Percentiles rank a stretch among this genome's conserved stretches.
Conservation (phyloP, 64 coral and sea anemone genomes). For the Hydrozoanthus tunicans region DNA sequence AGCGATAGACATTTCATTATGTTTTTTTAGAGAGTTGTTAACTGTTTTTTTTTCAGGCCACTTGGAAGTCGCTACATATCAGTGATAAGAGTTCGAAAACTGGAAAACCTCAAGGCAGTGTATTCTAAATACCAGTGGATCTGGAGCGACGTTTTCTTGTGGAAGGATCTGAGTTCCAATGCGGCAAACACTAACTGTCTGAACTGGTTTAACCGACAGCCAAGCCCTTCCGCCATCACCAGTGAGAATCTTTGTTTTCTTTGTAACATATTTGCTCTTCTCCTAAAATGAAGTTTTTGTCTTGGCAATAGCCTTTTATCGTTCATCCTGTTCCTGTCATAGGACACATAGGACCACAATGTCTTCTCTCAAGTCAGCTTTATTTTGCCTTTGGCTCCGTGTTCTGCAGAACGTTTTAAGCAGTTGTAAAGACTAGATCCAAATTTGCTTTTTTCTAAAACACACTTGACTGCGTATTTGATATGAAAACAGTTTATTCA, state of each 20-base stretch:
- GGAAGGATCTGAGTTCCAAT: background rate
- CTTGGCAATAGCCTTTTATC: too few species aligned
- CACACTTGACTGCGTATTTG: too few species aligned
- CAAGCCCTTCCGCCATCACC: background rate
- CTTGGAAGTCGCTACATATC: conserved; percentile 12
- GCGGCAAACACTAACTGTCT: background rate
- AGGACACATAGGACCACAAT: too few species aligned
- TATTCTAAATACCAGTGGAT: conserved; percentile 21
- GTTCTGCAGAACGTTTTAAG: too few species aligned
- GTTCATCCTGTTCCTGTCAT: too few species aligned
- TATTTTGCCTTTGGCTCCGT: too few species aligned
- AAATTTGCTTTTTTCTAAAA: too few species aligned
- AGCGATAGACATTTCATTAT: too few species aligned
- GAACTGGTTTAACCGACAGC: conserved; percentile 7
- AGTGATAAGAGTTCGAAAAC: conserved; percentile 11
- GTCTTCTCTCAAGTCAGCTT: too few species aligned
- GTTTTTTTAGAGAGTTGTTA: too few species aligned
- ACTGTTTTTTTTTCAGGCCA: background rate
- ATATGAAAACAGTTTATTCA: too few species aligned
- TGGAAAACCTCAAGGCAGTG: background rate
- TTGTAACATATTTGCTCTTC: background rate
- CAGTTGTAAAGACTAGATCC: too few species aligned
- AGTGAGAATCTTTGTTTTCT: background rate
- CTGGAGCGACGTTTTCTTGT: conserved; percentile 40
- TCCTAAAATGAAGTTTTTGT: background rate